Percentiles rank a stretch among this genome's conserved stretches.
Conservation (phyloP, 30 jellyfish, hydroid and myxozoan genomes). For the Aurelia sp. region DNA sequence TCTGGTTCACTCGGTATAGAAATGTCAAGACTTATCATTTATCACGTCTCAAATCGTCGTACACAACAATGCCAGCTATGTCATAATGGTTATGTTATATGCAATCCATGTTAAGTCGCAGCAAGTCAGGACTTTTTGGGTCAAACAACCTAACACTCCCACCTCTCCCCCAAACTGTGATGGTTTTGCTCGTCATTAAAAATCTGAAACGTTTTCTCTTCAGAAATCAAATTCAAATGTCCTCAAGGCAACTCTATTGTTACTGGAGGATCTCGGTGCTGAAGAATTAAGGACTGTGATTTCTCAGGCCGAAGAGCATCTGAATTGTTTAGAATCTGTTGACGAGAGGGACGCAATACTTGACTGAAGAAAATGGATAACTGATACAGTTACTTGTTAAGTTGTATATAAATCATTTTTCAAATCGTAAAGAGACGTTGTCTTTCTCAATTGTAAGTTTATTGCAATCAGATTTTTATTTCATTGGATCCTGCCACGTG, state of each 20-base stretch:
- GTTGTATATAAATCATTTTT: no score
- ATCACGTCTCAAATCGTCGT: no score
- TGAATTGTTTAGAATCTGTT: background rate
- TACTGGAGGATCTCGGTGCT: conserved; percentile 33
- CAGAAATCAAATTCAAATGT: conserved; percentile 23
- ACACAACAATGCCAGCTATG: no score
- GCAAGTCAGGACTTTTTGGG: background rate
- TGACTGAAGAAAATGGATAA: background rate
- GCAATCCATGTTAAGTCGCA: background rate
- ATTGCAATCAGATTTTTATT: background rate
- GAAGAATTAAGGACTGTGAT: conserved; percentile 19
- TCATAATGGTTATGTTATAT: no score
- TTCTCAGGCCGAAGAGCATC: conserved; percentile 23
- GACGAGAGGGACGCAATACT: conserved; percentile 25
- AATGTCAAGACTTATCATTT: no score
- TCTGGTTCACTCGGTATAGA: no score
- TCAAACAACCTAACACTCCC: no score
- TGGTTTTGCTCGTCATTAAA: background rate
- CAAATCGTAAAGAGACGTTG: background rate
- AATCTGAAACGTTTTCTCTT: background rate
- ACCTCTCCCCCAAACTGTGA: background rate
- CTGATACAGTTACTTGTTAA: background rate
- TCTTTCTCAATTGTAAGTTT: background rate
- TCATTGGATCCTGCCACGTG: no score
- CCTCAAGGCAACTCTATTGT: conserved; percentile 24